These are phyloP conservation scores for Myrmophylax atrothorax DNA, from an alignment of 2,113 vertebrate genomes.

Conservation along the genomic window DNA sequence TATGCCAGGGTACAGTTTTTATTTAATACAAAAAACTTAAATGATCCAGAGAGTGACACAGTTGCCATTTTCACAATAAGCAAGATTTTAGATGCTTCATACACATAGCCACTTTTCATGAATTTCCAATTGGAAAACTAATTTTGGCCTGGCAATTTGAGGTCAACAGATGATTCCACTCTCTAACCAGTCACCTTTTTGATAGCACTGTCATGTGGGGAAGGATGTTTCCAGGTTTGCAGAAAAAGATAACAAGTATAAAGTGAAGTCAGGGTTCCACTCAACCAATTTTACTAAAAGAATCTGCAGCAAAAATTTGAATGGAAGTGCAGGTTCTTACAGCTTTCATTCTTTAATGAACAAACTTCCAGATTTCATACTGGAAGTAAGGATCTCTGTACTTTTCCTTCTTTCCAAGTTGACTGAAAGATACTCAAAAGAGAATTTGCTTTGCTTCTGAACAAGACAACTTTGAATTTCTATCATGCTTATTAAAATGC, in stretches of 20 bases:
- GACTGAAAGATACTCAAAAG: background rate
- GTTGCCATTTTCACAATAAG: background rate
- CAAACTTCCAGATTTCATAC: background rate
- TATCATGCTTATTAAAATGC: conserved; percentile 32
- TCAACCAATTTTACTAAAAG: background rate
- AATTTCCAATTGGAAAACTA: background rate
- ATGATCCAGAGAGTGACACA: background rate
- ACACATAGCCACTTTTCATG: background rate
- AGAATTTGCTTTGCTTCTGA: conserved; percentile 8
- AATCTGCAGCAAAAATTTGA: background rate
- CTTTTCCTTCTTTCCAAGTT: background rate
- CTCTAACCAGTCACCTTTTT: background rate
- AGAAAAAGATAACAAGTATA: background rate
- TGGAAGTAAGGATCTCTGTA: background rate
- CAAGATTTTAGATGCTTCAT: background rate
- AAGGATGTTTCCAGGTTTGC: background rate
- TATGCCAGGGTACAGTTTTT: background rate
- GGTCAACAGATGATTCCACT: background rate
- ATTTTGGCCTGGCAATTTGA: background rate
- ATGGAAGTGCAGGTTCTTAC: background rate
- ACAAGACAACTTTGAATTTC: conserved; percentile 15
- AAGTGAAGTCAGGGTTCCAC: background rate
- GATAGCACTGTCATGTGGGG: background rate
- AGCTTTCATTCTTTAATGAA: background rate
- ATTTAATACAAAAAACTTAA: background rate